phyloP scores from a whole-genome alignment of 2,888 invertebrate species.

The Acanthosepion lycidas region DNA sequence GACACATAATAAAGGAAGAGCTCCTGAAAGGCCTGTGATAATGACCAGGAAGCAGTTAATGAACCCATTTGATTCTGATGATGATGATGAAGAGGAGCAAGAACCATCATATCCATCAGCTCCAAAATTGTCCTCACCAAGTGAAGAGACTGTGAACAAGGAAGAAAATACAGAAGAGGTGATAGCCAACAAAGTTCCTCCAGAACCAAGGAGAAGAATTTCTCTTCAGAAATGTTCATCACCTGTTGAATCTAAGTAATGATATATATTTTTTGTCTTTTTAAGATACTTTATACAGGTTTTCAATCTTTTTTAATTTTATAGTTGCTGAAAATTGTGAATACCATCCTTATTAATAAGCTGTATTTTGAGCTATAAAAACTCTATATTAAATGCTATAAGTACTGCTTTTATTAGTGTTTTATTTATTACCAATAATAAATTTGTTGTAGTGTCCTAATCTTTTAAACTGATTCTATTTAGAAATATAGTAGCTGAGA shows the following conservation, averaged over 20 bases:
- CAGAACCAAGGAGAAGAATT: not conserved
- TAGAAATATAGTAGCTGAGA: no score
- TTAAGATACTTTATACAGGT: not conserved
- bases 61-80: conserved; percentile 93
- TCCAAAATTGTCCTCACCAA: not conserved
- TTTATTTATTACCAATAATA: no score
- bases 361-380: no score
- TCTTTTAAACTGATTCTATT: no score
- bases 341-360: no score
- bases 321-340: no score
- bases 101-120: not conserved
- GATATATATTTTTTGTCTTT: not conserved
- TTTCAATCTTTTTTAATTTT: not conserved
- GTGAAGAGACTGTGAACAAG: not conserved
- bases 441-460: no score
- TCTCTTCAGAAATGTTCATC: not conserved
- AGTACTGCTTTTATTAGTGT: no score
- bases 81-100: conserved; percentile 82
- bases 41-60: conserved; percentile 90
- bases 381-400: no score
- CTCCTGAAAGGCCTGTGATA: conserved; percentile 72
- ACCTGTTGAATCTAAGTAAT: not conserved
- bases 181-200: not conserved
- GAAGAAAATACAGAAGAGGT: not conserved
- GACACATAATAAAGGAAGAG: not conserved